These are phyloP conservation scores for Drosophila ambigua DNA, from an alignment of 1,140 invertebrate species.

Conservation along the genomic window DNA sequence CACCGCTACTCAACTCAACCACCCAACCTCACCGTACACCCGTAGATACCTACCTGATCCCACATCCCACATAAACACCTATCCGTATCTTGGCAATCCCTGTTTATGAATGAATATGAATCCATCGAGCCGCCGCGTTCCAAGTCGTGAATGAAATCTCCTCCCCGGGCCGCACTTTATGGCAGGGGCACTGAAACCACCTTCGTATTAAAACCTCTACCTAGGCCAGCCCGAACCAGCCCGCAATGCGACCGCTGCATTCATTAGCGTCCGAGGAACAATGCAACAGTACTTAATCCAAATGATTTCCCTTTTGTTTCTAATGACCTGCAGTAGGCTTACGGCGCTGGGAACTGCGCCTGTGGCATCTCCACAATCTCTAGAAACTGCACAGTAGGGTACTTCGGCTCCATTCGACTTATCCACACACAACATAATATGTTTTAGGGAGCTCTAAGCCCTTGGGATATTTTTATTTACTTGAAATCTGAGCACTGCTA, in stretches of 20 bases:
- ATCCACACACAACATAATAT: too few relatives aligned
- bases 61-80: constrained; percentile 35
- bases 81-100: constrained; percentile 32
- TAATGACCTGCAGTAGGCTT: constrained; percentile 69
- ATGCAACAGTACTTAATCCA: constrained; percentile 68
- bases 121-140: constrained; percentile 20
- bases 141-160: constrained; percentile 63
- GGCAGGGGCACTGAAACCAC: constrained; percentile 63
- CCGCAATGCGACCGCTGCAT: constrained; percentile 48
- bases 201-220: constrained; percentile 38
- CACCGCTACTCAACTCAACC: constrained; percentile 9
- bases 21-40: constrained; percentile 20
- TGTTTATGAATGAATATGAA: constrained; percentile 80
- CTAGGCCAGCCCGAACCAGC: constrained; percentile 24
- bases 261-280: constrained; percentile 72
- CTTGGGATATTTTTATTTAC: too few relatives aligned
- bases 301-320: constrained; percentile 77
- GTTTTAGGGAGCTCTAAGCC: too few relatives aligned
- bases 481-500: too few relatives aligned
- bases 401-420: too few relatives aligned
- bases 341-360: constrained; percentile 6
- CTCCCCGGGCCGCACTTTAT: constrained; percentile 44
- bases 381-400: neutral
- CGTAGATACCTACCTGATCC: constrained; percentile 25
- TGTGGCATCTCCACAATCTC: neutral